A percentile compares a stretch with the other conserved stretches of the same genome.
These are phyloP conservation scores for Platycercus adscitus DNA, from an alignment of 2,113 vertebrate species.

Conservation along the genomic window DNA sequence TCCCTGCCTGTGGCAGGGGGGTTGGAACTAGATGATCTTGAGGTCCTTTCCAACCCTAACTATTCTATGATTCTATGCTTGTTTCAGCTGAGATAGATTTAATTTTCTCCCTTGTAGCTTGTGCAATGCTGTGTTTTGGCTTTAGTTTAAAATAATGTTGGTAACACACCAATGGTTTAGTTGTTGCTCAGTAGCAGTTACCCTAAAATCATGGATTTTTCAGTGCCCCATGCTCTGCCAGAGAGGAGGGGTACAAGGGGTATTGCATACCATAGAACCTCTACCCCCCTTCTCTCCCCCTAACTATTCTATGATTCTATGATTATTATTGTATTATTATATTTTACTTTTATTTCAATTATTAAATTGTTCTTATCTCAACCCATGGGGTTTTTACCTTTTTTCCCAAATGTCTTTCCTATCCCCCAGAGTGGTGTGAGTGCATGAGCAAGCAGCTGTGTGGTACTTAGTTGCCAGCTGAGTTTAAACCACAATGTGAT, in stretches of 20 bases:
- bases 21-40: too few species aligned
- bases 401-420: not conserved
- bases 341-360: not conserved
- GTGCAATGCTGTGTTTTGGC: not conserved
- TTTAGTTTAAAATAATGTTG: not conserved
- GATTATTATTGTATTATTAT: not conserved
- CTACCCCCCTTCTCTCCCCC: not conserved
- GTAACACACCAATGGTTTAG: not conserved
- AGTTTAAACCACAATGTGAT: not conserved
- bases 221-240: not conserved
- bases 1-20: too few species aligned
- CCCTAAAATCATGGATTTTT: not conserved
- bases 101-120: not conserved
- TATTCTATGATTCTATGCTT: not conserved
- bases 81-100: not conserved
- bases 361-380: not conserved
- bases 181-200: not conserved
- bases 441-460: not conserved
- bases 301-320: too few species aligned
- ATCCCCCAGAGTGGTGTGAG: not conserved
- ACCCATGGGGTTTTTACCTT: not conserved
- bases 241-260: not conserved
- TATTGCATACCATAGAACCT: not conserved
- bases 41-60: too few species aligned
- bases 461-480: not conserved